Evolutionary conservation across 2,113 vertebrate genomes (phyloP).

Genomic region (Pyxicephalus adspersus): DNA sequence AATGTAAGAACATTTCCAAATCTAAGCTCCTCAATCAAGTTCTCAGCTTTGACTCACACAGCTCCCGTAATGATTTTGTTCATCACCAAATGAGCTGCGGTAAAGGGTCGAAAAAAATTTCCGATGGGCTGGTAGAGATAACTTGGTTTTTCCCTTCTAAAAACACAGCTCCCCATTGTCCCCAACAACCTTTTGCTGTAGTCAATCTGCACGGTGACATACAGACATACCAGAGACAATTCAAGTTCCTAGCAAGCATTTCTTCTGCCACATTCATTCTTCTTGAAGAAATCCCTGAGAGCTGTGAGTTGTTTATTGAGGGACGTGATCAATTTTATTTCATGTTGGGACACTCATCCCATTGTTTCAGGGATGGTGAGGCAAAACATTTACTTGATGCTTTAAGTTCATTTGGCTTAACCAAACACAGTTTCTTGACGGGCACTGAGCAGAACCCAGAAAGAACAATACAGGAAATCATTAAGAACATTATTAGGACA

Average conservation of each 20-base stretch:
- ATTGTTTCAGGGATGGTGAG: slow-evolving; percentile 11
- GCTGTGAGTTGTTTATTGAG: slow-evolving; percentile 12
- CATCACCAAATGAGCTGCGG: slow-evolving; percentile 67
- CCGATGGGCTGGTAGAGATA: slow-evolving; percentile 77
- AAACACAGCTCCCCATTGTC: slow-evolving; percentile 51
- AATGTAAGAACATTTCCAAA: slow-evolving; percentile 71
- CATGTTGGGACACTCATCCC: too few species aligned
- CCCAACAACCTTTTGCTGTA: slow-evolving; percentile 59
- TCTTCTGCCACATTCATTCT: slow-evolving; percentile 64
- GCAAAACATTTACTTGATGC: slow-evolving; percentile 18
- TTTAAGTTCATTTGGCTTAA: neutral
- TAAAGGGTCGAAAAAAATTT: slow-evolving; percentile 67
- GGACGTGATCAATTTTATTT: too few species aligned
- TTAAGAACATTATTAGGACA: neutral
- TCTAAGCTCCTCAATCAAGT: slow-evolving; percentile 74
- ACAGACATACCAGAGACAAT: slow-evolving; percentile 65
- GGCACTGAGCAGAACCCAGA: too few species aligned
- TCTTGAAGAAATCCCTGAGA: slow-evolving; percentile 63
- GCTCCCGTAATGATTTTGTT: slow-evolving; percentile 70
- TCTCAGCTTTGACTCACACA: slow-evolving; percentile 65
- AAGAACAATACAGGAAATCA: neutral
- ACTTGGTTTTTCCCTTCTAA: slow-evolving; percentile 72
- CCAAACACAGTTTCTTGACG: neutral
- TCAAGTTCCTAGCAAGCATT: slow-evolving; percentile 61
- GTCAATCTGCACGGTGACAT: slow-evolving; percentile 65